A percentile compares a stretch with the other conserved stretches of the same genome.
Conservation (phyloP, 1,140 invertebrate species). For the Medauroidea extradentata region DNA sequence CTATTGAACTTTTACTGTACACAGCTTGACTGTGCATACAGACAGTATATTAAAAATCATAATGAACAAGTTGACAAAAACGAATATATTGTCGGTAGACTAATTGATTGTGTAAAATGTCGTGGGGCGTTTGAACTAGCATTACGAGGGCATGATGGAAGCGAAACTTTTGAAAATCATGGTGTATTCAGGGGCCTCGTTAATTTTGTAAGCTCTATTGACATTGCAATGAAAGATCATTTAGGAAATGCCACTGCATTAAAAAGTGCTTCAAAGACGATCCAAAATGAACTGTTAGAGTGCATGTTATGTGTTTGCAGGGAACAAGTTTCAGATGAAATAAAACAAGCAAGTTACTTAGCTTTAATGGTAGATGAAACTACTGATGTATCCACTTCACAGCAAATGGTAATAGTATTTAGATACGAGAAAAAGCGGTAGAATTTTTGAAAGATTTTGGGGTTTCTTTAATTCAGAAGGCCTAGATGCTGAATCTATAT, state of each 20-base stretch:
- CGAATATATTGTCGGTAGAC: slow-evolving; percentile 30
- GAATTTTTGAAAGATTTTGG: slow-evolving; percentile 32
- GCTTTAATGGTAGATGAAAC: slow-evolving; percentile 34
- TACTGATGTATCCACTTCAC: slow-evolving; percentile 27
- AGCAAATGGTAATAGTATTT: slow-evolving; percentile 33
- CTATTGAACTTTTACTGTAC: neutral
- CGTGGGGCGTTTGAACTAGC: slow-evolving; percentile 31
- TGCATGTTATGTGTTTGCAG: slow-evolving; percentile 35
- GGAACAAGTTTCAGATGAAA: slow-evolving; percentile 31
- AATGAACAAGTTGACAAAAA: slow-evolving; percentile 35
- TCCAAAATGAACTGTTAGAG: slow-evolving; percentile 41
- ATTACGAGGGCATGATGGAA: slow-evolving; percentile 28
- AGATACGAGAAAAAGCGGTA: slow-evolving; percentile 22
- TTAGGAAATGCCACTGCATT: slow-evolving; percentile 29
- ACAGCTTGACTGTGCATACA: slow-evolving; percentile 2
- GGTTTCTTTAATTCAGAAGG: slow-evolving; percentile 25
- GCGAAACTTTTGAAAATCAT: slow-evolving; percentile 15
- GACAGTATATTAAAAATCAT: slow-evolving; percentile 17
- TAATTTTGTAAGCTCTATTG: slow-evolving; percentile 25
- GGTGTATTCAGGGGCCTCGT: slow-evolving; percentile 21
- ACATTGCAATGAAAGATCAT: slow-evolving; percentile 28
- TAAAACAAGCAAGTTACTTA: slow-evolving; percentile 28
- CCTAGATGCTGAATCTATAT: slow-evolving; percentile 19
- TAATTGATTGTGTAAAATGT: slow-evolving; percentile 36
- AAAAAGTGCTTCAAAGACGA: slow-evolving; percentile 31